These are phyloP conservation scores for Oxyruncus cristatus DNA, from an alignment of 2,113 vertebrate genomes.

Conservation along the genomic window DNA sequence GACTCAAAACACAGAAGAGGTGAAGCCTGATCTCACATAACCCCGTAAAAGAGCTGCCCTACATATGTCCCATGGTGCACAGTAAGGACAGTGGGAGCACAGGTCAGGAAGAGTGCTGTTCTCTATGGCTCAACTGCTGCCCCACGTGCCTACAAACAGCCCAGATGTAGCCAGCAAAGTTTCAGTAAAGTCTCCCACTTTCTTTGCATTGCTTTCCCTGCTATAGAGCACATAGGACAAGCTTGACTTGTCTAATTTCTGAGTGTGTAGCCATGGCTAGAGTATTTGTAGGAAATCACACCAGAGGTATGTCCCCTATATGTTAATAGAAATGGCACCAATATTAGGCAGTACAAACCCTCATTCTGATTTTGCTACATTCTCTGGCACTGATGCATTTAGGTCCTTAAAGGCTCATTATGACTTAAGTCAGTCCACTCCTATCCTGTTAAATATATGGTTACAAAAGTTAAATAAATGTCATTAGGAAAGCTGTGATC, in stretches of 20 bases:
- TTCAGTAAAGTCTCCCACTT: not conserved
- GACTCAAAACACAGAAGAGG: not conserved
- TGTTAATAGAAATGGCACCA: not conserved
- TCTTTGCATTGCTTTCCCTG: not conserved
- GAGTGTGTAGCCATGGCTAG: not conserved
- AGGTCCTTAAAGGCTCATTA: not conserved
- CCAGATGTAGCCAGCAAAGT: not conserved
- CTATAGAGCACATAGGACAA: not conserved
- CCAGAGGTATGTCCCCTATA: not conserved
- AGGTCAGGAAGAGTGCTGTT: not conserved
- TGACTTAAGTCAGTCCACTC: not conserved
- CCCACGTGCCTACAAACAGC: not conserved
- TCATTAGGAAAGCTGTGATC: slow-evolving; percentile 44
- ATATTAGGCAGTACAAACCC: not conserved
- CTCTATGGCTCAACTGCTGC: not conserved
- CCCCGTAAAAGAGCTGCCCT: not conserved
- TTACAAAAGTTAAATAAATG: slow-evolving; percentile 37
- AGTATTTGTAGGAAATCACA: not conserved
- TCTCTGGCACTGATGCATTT: not conserved
- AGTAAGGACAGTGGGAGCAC: not conserved
- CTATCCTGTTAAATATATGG: slow-evolving; percentile 5
- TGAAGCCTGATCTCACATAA: not conserved
- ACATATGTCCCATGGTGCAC: not conserved
- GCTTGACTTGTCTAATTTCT: not conserved
- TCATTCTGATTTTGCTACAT: not conserved